Evolutionary conservation across 1,140 invertebrate genomes (phyloP), one percentile per base, ranked within the genome.

Genomic region (Brachionus rubens): DNA sequence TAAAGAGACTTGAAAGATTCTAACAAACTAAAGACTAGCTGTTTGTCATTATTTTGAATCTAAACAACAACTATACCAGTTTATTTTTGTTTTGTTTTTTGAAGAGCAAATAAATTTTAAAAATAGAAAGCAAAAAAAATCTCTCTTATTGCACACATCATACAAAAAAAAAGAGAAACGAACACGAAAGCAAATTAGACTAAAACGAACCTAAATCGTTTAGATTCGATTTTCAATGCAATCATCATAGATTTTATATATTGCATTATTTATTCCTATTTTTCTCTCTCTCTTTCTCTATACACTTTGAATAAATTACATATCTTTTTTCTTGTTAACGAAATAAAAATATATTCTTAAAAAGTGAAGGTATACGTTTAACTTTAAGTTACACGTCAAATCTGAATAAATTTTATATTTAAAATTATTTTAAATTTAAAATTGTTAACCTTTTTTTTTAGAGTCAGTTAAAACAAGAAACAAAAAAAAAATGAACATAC

Each of bases 401-500:
- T 41, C 5, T 30, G 36, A 43, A 26, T 24, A 65, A 19, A 46
- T 56, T 19, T 19, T 12, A 28, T 56, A 10, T 56, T 12, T 14
- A 9, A 56, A 6, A 9, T 56, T 33, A 2, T 14, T 56, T 56
- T 33, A 21, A 6, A 21, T 52, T 52, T 52, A 4, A 21, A 26
- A 19, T 52, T 5, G 3, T 56, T 28, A 40, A 30, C 10, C 33
- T 72, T 40, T 24, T 48, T 24, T n/a, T 72, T 54, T 52, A 72
- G 46, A 48, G n/a, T 24, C 30, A 21, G 19, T 36, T 36, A 19
- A 48, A 28, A 47, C 14, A 48, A 50, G 21, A 14, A 72, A 72
- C 50, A n/a, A 72, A 72, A 10, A 48, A 50, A 40, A 14, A 72
- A 72, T 72, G 28, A 72, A 72, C 21, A 72, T 72, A 28, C 36